Evolutionary conservation across 2,888 invertebrate species (phyloP).

Genomic region (Bembecia ichneumoniformis): DNA sequence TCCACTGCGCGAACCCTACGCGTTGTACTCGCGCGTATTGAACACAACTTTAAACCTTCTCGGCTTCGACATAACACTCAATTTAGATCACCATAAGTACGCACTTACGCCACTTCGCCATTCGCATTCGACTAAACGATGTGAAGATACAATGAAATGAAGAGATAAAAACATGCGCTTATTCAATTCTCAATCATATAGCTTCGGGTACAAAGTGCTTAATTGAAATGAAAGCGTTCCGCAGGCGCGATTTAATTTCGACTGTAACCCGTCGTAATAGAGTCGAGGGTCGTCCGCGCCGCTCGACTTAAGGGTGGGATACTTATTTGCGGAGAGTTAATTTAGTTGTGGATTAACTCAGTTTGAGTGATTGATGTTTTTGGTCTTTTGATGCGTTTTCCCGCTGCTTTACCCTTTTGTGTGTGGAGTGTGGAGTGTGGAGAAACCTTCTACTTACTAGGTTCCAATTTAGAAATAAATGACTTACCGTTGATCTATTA

Average conservation of each 20-base stretch:
- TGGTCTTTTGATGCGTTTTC: constrained; percentile 36
- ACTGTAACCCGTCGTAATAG: constrained; percentile 16
- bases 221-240: constrained; percentile 13
- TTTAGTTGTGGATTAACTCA: constrained; percentile 67
- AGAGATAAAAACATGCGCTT: constrained; percentile 31
- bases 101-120: no score
- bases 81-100: no score
- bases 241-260: constrained; percentile 11
- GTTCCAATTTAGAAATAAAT: no score
- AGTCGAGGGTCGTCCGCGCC: constrained; percentile 24
- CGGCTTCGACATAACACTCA: no score
- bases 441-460: no score
- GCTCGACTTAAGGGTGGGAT: constrained; percentile 35
- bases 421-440: neutral
- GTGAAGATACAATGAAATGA: constrained; percentile 52
- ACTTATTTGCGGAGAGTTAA: constrained; percentile 56
- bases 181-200: constrained; percentile 34
- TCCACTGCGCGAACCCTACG: no score
- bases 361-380: constrained; percentile 67
- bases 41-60: no score
- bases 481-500: no score
- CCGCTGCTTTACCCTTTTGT: constrained; percentile 29
- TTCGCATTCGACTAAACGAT: constrained; percentile 30
- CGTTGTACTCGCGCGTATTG: no score
- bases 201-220: constrained; percentile 17